phyloP scores from a whole-genome alignment of 1,140 invertebrate species.

The Maconellicoccus hirsutus region DNA sequence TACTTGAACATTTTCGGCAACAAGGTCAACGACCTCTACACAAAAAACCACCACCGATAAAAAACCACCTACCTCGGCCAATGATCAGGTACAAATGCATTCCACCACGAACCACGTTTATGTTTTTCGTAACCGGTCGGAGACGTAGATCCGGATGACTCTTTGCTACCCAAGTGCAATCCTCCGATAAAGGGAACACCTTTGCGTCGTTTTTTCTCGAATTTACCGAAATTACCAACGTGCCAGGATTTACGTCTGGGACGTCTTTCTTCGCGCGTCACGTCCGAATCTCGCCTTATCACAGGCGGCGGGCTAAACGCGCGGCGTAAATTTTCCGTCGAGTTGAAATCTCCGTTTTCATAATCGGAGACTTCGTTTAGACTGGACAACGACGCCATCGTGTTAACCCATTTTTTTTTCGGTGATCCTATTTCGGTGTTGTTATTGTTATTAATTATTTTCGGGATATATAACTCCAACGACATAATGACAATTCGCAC shows the following conservation, averaged over 20 bases:
- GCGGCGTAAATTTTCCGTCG: not conserved
- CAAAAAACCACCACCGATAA: not conserved
- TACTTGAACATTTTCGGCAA: too few species aligned
- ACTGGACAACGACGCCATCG: conserved; percentile 36
- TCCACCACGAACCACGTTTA: conserved; percentile 73
- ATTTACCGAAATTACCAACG: conserved; percentile 48
- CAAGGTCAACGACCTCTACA: too few species aligned
- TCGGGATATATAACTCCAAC: not conserved
- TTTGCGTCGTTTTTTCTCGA: conserved; percentile 51
- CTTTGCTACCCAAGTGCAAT: conserved; percentile 20
- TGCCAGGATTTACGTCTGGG: conserved; percentile 55
- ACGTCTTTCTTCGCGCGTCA: conserved; percentile 34
- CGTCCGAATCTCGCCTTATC: conserved; percentile 4
- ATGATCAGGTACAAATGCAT: conserved; percentile 62
- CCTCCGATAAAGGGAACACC: conserved; percentile 41
- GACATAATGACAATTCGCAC: not conserved
- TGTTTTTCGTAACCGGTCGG: conserved; percentile 46
- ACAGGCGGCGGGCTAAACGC: conserved; percentile 3
- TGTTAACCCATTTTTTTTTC: conserved; percentile 36
- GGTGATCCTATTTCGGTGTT: conserved; percentile 28
- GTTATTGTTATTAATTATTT: conserved; percentile 27
- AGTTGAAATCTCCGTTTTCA: conserved; percentile 6
- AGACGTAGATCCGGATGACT: conserved; percentile 24
- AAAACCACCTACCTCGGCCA: conserved; percentile 17
- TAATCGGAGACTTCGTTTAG: conserved; percentile 35